Evolutionary conservation across 1,140 invertebrate genomes (phyloP).

Genomic region (Hesperophylax magnus): DNA sequence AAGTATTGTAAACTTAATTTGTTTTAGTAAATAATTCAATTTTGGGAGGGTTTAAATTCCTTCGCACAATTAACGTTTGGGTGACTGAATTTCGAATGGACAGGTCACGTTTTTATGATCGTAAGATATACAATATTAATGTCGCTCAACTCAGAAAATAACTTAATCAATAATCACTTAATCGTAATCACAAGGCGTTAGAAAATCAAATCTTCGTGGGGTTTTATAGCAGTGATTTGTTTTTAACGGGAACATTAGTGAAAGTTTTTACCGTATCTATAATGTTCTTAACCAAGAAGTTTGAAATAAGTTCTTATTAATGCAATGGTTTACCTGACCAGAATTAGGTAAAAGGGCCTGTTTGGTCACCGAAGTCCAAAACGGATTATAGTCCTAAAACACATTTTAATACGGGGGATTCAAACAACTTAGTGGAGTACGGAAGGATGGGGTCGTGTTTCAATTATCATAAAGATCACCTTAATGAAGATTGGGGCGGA

Average conservation of each 20-base stretch:
- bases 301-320: slow-evolving; percentile 32
- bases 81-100: too few relatives aligned
- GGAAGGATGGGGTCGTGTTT: slow-evolving; percentile 35
- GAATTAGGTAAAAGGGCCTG: slow-evolving; percentile 12
- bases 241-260: slow-evolving; percentile 15
- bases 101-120: too few relatives aligned
- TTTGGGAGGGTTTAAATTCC: background rate
- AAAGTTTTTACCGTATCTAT: background rate
- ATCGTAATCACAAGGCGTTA: too few relatives aligned
- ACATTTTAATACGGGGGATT: slow-evolving; percentile 36
- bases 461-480: slow-evolving; percentile 37
- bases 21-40: slow-evolving; percentile 1
- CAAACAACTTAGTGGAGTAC: slow-evolving; percentile 30
- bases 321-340: slow-evolving; percentile 37
- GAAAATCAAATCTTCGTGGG: too few relatives aligned
- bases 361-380: slow-evolving; percentile 35
- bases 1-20: slow-evolving; percentile 11
- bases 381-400: slow-evolving; percentile 36
- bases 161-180: too few relatives aligned
- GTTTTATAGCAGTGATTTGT: slow-evolving; percentile 9
- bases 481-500: slow-evolving; percentile 25
- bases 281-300: slow-evolving; percentile 10
- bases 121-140: too few relatives aligned
- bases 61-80: too few relatives aligned
- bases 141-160: too few relatives aligned